Evolutionary conservation across 2,113 vertebrate genomes (phyloP).

Genomic region (Grammomys dolichurus): DNA sequence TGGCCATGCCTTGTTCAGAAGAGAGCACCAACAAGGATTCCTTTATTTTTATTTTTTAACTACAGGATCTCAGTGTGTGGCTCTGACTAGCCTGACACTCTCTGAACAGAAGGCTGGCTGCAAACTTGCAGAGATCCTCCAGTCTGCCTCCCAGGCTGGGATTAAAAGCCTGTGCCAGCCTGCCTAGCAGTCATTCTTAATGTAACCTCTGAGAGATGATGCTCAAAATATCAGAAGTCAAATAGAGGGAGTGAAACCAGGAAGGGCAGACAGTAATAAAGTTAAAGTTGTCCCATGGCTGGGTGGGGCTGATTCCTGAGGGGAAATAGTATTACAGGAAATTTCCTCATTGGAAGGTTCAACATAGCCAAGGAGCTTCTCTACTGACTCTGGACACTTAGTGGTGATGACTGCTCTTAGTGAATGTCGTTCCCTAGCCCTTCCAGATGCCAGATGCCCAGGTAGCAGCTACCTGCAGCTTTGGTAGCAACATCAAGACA

Average conservation of each 20-base stretch:
- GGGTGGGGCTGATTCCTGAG: too few relatives aligned
- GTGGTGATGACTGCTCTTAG: neutral
- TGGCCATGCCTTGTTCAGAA: neutral
- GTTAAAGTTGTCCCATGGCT: neutral
- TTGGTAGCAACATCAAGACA: neutral
- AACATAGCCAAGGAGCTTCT: neutral
- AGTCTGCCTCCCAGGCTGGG: neutral
- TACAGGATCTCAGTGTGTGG: neutral
- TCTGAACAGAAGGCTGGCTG: neutral
- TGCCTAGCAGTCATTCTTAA: constrained; percentile 20
- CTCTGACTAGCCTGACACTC: neutral
- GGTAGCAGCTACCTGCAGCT: neutral
- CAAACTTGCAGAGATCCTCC: neutral
- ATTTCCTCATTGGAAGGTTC: neutral
- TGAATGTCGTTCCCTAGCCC: neutral
- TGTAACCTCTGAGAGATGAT: neutral
- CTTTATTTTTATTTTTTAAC: neutral
- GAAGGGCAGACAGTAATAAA: neutral
- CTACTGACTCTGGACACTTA: neutral
- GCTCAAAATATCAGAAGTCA: neutral
- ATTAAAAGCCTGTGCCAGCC: neutral
- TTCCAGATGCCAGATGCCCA: neutral
- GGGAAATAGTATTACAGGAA: neutral
- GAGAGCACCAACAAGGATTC: neutral
- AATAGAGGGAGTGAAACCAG: neutral